Base-by-base conservation (phyloP, 2,888 invertebrate species). In the Germaria angustata region DNA sequence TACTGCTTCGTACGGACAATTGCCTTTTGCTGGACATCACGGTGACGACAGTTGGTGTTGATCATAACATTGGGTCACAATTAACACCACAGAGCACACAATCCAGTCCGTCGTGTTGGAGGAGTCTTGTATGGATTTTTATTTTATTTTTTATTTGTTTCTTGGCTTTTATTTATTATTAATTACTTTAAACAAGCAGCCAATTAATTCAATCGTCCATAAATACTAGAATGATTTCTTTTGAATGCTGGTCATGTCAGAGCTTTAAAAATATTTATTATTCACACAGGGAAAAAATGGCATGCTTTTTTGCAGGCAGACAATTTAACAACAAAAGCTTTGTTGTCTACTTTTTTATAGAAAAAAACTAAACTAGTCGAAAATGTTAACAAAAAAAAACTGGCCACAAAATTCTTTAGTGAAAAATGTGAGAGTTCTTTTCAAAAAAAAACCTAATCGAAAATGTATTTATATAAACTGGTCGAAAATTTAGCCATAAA, bases 51-150 rank as follows among this genome's bases (percentile, higher is more conserved):
- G 46, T 65, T 66, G 59, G 41, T 34, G 55, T 49, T 78, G 53
- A 78, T 65, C 46, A 69, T 51, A 66, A 66, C 51, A 72, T 66
- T 66, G 49, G 65, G 41, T 72, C 65, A 79, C 49, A 59, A 79
- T 72, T 59, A 57, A 66, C 72, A 66, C 66, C 73, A 75, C 7
- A 55, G 34, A 75, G 44, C 49, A 49, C 13, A 44, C 34, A 34
- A 51, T 53, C 55, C 34, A 44, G 15, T 3, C 22, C 7, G 55
- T 41, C 13, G 11, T n/a, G 15, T 11, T 57, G 9, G 69, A 44
- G 53, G 34, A 63, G 51, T 32, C 51, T 53, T 65, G 7, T 36
- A 36, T 36, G 17, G 34, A 34, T 5, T 17, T 22, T 55, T 15
- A 34, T 55, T 51, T 61, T 6, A 5, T 11, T 32, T 49, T 34